A percentile compares a stretch with the other conserved stretches of the same genome.
Conservation (phyloP, 2,797 vertebrate genomes). For the Alcedo quadribrachys region DNA sequence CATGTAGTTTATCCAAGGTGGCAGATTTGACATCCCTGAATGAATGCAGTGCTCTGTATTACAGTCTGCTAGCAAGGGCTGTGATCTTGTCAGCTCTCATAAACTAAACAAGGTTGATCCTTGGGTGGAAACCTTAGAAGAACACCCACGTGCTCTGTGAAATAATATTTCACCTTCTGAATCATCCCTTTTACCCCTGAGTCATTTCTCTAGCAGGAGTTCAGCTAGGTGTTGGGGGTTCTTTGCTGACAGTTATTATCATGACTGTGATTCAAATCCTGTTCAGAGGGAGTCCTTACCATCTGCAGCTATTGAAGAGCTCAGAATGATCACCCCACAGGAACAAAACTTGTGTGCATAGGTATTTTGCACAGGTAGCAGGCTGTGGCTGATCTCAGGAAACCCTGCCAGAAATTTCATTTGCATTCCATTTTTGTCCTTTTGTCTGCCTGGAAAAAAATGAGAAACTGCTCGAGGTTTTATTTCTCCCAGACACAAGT, state of each 20-base stretch:
- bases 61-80: not conserved
- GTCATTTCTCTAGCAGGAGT: not conserved
- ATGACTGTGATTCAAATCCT: not conserved
- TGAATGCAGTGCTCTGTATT: not conserved
- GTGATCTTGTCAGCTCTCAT: not conserved
- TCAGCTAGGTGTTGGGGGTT: not conserved
- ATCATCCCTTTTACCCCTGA: not conserved
- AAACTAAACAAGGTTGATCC: not conserved
- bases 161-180: conserved; percentile 8
- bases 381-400: not conserved
- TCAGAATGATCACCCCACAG: not conserved
- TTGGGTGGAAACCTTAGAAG: not conserved
- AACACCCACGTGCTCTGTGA: not conserved
- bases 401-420: not conserved
- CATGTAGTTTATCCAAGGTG: not conserved
- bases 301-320: not conserved
- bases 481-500: not conserved
- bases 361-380: not conserved
- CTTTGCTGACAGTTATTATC: not conserved
- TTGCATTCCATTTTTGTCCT: not conserved
- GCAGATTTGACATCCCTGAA: not conserved
- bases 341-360: not conserved
- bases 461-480: not conserved
- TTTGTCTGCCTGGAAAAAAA: not conserved
- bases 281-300: not conserved